Evolutionary conservation across 2,888 invertebrate species (phyloP).

Genomic region (Calameuta pallipes): DNA sequence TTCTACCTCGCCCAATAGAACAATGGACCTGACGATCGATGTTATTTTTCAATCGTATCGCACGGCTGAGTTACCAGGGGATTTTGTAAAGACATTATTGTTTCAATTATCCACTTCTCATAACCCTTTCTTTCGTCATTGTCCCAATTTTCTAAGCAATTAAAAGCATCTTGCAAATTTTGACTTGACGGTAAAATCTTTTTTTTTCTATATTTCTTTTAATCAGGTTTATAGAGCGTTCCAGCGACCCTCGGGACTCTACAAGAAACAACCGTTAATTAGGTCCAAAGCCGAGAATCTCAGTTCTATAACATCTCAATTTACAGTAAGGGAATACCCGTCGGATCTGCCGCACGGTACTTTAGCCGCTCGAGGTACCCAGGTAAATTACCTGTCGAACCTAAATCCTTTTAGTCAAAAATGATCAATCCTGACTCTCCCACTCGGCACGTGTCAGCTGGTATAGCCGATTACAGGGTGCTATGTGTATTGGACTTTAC

Average conservation of each 20-base stretch:
- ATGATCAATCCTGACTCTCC: too few species aligned
- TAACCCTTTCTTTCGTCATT: neutral
- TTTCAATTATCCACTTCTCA: neutral
- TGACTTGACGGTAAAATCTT: neutral
- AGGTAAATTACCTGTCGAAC: too few species aligned
- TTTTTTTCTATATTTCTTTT: too few species aligned
- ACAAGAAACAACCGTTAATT: too few species aligned
- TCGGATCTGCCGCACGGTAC: too few species aligned
- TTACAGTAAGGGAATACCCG: too few species aligned
- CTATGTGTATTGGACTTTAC: conserved; percentile 30
- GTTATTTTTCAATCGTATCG: neutral
- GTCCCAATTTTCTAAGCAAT: neutral
- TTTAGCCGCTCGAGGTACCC: too few species aligned
- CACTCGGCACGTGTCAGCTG: neutral
- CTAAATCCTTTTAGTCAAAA: too few species aligned
- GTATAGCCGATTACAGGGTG: neutral
- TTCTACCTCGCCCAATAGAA: neutral
- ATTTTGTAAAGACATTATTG: neutral
- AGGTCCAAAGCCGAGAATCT: too few species aligned
- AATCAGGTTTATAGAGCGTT: neutral
- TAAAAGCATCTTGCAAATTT: neutral
- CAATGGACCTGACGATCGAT: neutral
- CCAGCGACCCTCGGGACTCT: too few species aligned
- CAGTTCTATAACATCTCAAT: too few species aligned
- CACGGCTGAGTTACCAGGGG: neutral